phyloP scores from a whole-genome alignment of 2,797 vertebrate species.

The Prionace glauca region DNA sequence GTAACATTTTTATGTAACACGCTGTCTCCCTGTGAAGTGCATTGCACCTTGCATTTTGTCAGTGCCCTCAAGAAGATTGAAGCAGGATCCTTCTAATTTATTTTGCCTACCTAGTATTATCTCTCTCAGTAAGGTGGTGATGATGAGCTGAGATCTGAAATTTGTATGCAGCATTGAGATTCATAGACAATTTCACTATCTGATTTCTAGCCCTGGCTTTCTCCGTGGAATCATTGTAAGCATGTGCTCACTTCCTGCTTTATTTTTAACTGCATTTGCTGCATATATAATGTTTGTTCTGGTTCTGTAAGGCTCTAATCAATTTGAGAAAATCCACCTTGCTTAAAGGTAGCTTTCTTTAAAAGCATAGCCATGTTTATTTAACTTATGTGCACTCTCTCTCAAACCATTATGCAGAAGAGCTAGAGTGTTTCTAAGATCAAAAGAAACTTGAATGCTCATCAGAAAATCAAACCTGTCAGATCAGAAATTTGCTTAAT shows the following conservation, averaged over 20 bases:
- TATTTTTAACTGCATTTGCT: background rate
- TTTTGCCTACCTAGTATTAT: background rate
- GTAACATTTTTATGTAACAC: no score
- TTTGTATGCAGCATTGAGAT: background rate
- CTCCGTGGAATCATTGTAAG: no score
- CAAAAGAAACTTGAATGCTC: background rate
- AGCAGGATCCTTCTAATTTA: background rate
- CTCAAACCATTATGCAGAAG: background rate
- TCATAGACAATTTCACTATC: no score
- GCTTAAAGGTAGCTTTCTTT: no score
- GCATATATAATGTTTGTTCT: no score
- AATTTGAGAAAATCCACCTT: no score
- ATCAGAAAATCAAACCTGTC: background rate
- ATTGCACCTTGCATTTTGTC: background rate
- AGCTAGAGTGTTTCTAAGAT: background rate
- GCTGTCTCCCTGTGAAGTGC: no score
- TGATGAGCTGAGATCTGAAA: background rate
- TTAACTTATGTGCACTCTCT: background rate
- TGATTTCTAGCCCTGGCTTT: no score
- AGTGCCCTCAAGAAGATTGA: background rate
- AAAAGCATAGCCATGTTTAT: background rate
- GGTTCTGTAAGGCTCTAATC: no score
- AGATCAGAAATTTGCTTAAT: background rate
- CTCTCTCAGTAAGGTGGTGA: background rate
- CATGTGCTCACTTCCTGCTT: background rate